Percentiles rank a stretch among this genome's conserved stretches.
Evolutionary conservation across 1,140 invertebrate genomes (phyloP).

Genomic region (Drosophila varians): DNA sequence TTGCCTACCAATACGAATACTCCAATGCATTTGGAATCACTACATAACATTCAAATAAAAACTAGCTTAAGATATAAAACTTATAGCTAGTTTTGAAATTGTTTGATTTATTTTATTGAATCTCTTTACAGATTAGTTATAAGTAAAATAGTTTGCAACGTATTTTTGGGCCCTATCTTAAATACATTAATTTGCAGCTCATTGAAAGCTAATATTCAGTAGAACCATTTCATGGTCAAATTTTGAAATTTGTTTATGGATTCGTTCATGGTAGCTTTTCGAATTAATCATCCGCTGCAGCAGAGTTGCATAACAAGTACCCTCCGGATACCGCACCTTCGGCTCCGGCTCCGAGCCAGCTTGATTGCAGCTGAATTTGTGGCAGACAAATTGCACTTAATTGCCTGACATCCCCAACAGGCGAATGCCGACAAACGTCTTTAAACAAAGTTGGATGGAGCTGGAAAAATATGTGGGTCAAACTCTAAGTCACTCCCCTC

Average conservation of each 20-base stretch:
- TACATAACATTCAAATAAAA: too few relatives aligned
- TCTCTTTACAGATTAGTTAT: too few relatives aligned
- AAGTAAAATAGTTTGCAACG: too few relatives aligned
- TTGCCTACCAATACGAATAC: too few relatives aligned
- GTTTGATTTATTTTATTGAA: too few relatives aligned
- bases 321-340: not conserved
- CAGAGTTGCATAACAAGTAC: slow-evolving; percentile 35
- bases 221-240: not conserved
- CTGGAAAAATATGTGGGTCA: slow-evolving; percentile 16
- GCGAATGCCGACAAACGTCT: slow-evolving; percentile 11
- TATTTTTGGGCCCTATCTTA: not conserved
- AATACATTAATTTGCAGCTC: not conserved
- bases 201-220: not conserved
- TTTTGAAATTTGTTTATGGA: not conserved
- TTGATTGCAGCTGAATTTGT: slow-evolving; percentile 36
- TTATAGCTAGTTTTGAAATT: too few relatives aligned
- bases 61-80: too few relatives aligned
- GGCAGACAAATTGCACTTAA: slow-evolving; percentile 70
- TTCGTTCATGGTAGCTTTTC: not conserved
- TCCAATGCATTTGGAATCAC: too few relatives aligned
- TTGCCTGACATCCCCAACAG: slow-evolving; percentile 60
- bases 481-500: slow-evolving; percentile 19
- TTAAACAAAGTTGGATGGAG: slow-evolving; percentile 3
- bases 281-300: slow-evolving; percentile 1
- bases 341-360: not conserved